Evolutionary conservation across 92 coral and sea anemone genomes (phyloP).

Genomic region (Diadumene lineata): DNA sequence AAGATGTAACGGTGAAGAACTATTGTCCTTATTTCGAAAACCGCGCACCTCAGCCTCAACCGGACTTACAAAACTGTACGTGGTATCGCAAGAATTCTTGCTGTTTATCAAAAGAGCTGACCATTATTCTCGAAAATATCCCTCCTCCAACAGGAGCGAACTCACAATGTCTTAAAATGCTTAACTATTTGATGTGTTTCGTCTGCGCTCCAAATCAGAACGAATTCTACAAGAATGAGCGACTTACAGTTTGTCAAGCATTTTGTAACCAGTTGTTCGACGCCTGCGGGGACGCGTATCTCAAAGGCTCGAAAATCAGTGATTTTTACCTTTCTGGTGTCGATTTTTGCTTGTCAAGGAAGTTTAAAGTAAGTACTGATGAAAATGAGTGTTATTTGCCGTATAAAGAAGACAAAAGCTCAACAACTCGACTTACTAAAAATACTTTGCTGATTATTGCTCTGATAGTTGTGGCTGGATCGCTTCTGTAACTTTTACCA

Average conservation of each 20-base stretch:
- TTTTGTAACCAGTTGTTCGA: conserved; percentile 77
- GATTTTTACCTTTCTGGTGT: conserved; percentile 68
- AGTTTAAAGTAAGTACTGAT: conserved; percentile 57
- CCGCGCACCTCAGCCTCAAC: conserved; percentile 92
- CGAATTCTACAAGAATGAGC: conserved; percentile 71
- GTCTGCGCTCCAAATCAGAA: conserved; percentile 94
- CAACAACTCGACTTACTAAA: conserved; percentile 4
- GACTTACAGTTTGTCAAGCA: conserved; percentile 78
- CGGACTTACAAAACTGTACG: conserved; percentile 82
- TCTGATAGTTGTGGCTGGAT: not conserved
- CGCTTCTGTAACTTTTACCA: not conserved
- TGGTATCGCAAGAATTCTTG: conserved; percentile 90
- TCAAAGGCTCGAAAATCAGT: conserved; percentile 74
- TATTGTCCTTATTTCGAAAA: conserved; percentile 95
- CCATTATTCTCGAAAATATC: conserved; percentile 61
- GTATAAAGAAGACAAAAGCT: conserved; percentile 30
- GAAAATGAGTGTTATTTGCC: conserved; percentile 53
- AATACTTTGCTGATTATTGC: conserved; percentile 3
- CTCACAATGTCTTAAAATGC: conserved; percentile 55
- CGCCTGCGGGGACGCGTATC: conserved; percentile 75
- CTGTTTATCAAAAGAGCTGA: conserved; percentile 80
- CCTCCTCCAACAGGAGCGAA: conserved; percentile 87
- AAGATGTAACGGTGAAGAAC: conserved; percentile 21
- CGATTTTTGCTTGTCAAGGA: conserved; percentile 89
- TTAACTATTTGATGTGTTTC: conserved; percentile 84